These are phyloP conservation scores for Anableps anableps DNA, from an alignment of 2,797 vertebrate species.

Conservation along the genomic window DNA sequence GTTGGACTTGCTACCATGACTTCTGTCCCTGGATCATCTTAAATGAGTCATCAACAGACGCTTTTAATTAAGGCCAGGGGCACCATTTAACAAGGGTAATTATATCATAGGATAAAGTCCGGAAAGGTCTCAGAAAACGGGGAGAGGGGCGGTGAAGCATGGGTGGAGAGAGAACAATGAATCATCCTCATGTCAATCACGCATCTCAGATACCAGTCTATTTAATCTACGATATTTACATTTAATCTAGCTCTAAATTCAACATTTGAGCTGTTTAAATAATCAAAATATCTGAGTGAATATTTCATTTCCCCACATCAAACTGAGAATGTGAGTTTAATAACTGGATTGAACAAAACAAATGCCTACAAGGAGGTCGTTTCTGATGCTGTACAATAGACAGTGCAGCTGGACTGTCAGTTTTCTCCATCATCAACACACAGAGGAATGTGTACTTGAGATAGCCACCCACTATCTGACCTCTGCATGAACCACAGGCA, in stretches of 20 bases:
- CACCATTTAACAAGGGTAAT: slow-evolving; percentile 70
- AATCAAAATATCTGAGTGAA: not conserved
- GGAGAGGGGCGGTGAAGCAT: slow-evolving; percentile 2
- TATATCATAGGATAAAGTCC: slow-evolving; percentile 64
- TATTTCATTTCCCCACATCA: not conserved
- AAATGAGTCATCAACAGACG: slow-evolving; percentile 79
- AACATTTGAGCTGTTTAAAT: not conserved
- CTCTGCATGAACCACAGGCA: slow-evolving; percentile 49
- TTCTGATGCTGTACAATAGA: slow-evolving; percentile 24
- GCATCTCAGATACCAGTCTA: slow-evolving; percentile 16
- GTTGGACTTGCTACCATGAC: slow-evolving; percentile 55
- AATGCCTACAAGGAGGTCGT: not conserved
- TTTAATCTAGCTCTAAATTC: not conserved
- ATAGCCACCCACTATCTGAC: slow-evolving; percentile 56
- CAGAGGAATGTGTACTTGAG: slow-evolving; percentile 50
- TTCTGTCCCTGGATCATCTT: slow-evolving; percentile 60
- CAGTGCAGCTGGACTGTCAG: slow-evolving; percentile 26
- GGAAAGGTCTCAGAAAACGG: slow-evolving; percentile 32
- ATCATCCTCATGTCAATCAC: slow-evolving; percentile 21
- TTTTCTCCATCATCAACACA: slow-evolving; percentile 36
- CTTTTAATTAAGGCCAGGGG: slow-evolving; percentile 78
- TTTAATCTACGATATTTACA: not conserved
- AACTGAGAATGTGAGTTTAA: not conserved
- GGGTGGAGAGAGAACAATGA: slow-evolving; percentile 17
- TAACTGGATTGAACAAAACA: not conserved